Percentiles rank a stretch among this genome's conserved stretches.
Evolutionary conservation across 1,140 invertebrate genomes (phyloP).

Genomic region (Micrasema longulum): DNA sequence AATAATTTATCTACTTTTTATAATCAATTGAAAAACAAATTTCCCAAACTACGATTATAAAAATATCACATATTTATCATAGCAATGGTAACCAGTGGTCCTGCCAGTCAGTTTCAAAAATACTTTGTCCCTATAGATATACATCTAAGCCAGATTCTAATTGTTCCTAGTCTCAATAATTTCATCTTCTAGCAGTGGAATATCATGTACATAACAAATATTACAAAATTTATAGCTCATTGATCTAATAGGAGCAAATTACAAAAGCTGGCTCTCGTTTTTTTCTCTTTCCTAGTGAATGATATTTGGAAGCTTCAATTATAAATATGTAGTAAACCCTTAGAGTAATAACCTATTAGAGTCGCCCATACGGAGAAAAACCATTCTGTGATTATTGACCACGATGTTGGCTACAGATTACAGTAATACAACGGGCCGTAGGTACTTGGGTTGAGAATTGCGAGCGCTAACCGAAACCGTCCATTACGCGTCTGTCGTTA

Average conservation of each 20-base stretch:
- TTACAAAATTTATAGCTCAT: background rate
- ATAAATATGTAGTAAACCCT: too few species aligned
- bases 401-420: too few species aligned
- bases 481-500: too few species aligned
- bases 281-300: background rate
- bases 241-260: constrained; percentile 22
- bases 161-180: constrained; percentile 44
- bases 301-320: too few species aligned
- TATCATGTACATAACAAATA: constrained; percentile 31
- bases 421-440: too few species aligned
- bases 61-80: constrained; percentile 56
- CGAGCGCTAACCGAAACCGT: too few species aligned
- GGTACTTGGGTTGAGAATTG: too few species aligned
- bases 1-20: constrained; percentile 53
- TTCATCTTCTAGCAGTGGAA: constrained; percentile 52
- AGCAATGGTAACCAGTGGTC: constrained; percentile 54
- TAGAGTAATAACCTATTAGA: too few species aligned
- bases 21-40: constrained; percentile 52
- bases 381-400: too few species aligned
- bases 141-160: constrained; percentile 47
- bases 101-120: constrained; percentile 56
- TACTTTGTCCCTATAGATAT: constrained; percentile 53
- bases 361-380: too few species aligned
- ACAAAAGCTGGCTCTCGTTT: constrained; percentile 8
- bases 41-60: constrained; percentile 55